phyloP scores from a whole-genome alignment of 2,888 invertebrate genomes.

The Cistogaster globosa region DNA sequence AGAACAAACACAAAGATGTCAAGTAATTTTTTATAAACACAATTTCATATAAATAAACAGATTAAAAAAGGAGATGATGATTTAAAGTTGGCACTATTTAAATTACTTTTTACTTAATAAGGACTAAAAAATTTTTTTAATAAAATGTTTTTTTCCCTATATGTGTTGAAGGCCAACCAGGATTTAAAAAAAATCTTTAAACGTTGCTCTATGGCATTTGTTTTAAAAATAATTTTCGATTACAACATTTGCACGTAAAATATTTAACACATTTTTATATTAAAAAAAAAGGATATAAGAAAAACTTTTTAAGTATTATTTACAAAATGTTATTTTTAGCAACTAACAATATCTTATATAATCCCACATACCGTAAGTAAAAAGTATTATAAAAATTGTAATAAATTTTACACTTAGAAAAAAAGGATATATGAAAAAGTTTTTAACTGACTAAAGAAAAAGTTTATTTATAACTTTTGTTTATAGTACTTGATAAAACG shows the following conservation, averaged over 20 bases:
- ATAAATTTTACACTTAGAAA: not conserved
- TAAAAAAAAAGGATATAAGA: not conserved
- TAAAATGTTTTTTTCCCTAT: not conserved
- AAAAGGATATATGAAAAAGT: conserved; percentile 25
- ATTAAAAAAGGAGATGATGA: not conserved
- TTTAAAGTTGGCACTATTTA: conserved; percentile 8
- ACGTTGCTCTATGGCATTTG: not conserved
- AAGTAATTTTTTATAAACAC: not conserved
- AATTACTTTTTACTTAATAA: too few species aligned
- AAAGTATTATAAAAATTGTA: too few species aligned
- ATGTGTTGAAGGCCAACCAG: not conserved
- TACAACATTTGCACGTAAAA: not conserved
- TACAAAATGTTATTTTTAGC: too few species aligned
- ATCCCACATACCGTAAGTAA: too few species aligned
- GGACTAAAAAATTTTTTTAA: too few species aligned
- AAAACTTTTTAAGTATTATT: too few species aligned
- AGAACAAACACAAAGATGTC: not conserved
- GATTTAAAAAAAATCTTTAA: not conserved
- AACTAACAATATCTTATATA: too few species aligned
- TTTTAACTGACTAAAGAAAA: too few species aligned
- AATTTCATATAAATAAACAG: not conserved
- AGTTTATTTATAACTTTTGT: too few species aligned
- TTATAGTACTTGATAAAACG: too few species aligned
- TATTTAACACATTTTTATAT: not conserved
- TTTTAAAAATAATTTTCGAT: not conserved